Percentiles rank a stretch among this genome's conserved stretches.
These are phyloP conservation scores for Clusia tigrina DNA, from an alignment of 2,888 invertebrate genomes.

Conservation along the genomic window DNA sequence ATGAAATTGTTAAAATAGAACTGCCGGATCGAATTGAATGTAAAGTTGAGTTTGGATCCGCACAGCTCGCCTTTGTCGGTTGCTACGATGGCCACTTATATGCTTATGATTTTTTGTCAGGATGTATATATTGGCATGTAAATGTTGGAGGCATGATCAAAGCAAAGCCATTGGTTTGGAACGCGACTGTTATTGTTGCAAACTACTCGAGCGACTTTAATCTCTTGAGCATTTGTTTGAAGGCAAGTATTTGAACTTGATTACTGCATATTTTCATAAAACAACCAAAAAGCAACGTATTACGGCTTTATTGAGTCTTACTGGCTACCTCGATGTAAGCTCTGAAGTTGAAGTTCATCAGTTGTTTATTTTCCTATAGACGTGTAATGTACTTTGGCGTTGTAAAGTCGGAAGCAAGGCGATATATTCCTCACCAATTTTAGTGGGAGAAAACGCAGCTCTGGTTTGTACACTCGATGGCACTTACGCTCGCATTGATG, in stretches of 20 bases:
- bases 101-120: constrained; percentile 68
- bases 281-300: not conserved
- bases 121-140: constrained; percentile 70
- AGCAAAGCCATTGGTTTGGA: constrained; percentile 67
- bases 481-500: constrained; percentile 64
- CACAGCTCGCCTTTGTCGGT: constrained; percentile 72
- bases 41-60: constrained; percentile 65
- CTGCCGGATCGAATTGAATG: constrained; percentile 80
- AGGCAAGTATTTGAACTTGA: constrained; percentile 32
- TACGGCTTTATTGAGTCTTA: no score
- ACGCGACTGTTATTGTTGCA: constrained; percentile 69
- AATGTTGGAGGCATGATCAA: constrained; percentile 65
- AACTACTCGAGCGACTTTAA: constrained; percentile 64
- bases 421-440: constrained; percentile 66
- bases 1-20: constrained; percentile 64
- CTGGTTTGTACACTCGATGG: constrained; percentile 69
- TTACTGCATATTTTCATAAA: not conserved
- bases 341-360: no score
- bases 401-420: constrained; percentile 63
- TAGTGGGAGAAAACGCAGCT: constrained; percentile 49
- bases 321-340: no score
- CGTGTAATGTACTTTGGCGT: not conserved
- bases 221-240: constrained; percentile 50
- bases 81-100: constrained; percentile 80
- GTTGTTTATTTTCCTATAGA: not conserved